Percentiles rank a stretch among this genome's conserved stretches.
These are phyloP conservation scores for Sula dactylatra DNA, from an alignment of 2,113 vertebrate species.

Conservation along the genomic window DNA sequence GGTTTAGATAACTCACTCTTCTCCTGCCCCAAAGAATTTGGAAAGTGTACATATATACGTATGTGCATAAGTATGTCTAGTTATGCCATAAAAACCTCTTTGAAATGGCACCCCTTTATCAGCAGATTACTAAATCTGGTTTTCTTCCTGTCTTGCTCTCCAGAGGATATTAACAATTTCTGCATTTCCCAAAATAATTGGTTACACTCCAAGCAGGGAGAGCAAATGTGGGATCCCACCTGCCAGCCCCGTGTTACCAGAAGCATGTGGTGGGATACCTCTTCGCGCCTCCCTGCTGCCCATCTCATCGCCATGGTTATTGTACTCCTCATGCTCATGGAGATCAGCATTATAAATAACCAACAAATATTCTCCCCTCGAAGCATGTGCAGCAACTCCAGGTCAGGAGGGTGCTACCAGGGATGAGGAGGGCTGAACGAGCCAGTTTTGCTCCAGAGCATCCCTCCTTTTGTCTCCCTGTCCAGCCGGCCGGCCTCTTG, in stretches of 20 bases:
- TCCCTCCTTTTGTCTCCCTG: not conserved
- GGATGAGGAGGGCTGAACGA: not conserved
- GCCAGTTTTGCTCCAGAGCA: not conserved
- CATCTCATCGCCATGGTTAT: not conserved
- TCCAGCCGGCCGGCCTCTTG: not conserved
- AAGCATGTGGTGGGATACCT: not conserved
- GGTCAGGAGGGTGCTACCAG: not conserved
- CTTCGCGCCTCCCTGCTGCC: not conserved
- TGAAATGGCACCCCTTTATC: not conserved
- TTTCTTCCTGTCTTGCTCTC: slow-evolving; percentile 7
- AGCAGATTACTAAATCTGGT: slow-evolving; percentile 23
- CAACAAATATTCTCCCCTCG: not conserved
- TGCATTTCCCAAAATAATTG: not conserved
- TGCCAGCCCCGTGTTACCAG: not conserved
- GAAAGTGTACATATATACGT: not conserved
- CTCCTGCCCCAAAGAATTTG: slow-evolving; percentile 12
- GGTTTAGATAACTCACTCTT: not conserved
- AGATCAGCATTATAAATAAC: not conserved
- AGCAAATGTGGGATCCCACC: not conserved
- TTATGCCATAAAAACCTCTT: not conserved
- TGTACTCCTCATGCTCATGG: not conserved
- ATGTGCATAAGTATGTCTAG: not conserved
- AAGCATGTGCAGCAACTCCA: not conserved
- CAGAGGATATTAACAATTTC: not conserved
- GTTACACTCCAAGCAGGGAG: not conserved